Conservation (phyloP, 2,113 vertebrate genomes). For the Castor canadensis region DNA sequence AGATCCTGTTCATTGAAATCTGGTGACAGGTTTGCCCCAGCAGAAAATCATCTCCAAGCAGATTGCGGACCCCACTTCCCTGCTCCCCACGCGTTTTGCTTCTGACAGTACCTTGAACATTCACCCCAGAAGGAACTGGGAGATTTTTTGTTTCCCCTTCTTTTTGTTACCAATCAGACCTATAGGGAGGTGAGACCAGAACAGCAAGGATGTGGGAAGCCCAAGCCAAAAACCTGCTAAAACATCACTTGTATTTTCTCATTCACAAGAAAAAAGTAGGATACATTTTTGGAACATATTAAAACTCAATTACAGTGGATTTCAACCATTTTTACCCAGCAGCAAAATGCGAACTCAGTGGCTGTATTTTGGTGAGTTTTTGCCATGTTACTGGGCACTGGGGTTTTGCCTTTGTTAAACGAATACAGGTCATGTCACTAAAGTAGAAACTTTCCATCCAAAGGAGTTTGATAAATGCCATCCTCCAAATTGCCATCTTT, state of each 20-base stretch:
- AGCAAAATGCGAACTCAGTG: neutral
- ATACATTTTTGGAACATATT: neutral
- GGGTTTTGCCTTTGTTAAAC: neutral
- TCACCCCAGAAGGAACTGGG: constrained; percentile 67
- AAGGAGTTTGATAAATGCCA: constrained; percentile 28
- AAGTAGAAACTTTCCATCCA: constrained; percentile 58
- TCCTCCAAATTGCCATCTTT: constrained; percentile 39
- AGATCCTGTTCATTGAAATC: constrained; percentile 81
- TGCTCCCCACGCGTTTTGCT: constrained; percentile 67
- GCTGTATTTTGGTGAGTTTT: neutral
- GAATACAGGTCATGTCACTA: constrained; percentile 44
- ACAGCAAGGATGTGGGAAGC: neutral
- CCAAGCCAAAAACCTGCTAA: neutral
- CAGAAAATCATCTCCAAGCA: constrained; percentile 66
- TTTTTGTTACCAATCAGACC: constrained; percentile 43
- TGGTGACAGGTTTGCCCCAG: constrained; percentile 72
- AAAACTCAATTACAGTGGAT: neutral
- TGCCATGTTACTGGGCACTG: constrained; percentile 7
- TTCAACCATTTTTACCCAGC: constrained; percentile 21
- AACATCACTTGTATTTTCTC: neutral
- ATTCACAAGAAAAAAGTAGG: constrained; percentile 50
- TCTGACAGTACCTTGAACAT: constrained; percentile 68
- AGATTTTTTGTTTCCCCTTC: neutral
- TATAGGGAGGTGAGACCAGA: constrained; percentile 53
- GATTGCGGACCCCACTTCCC: constrained; percentile 70